A percentile compares a stretch with the other conserved stretches of the same genome.
Evolutionary conservation across 2,888 invertebrate species (phyloP).

Genomic region (Ephialtes manifestator): DNA sequence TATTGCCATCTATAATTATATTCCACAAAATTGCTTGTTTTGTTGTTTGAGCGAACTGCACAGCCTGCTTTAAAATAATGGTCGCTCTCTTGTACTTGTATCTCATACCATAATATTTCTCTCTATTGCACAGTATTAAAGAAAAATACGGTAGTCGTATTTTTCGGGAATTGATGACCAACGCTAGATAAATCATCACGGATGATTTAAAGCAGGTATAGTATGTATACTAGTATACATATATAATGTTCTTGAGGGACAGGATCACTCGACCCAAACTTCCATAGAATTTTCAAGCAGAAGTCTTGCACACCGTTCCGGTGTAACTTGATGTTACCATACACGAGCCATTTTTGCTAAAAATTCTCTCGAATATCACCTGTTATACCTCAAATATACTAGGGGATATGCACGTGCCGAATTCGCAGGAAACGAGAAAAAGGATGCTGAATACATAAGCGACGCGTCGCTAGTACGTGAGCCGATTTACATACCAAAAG

Average conservation of each 20-base stretch:
- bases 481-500: constrained; percentile 28
- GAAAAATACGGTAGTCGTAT: too few relatives aligned
- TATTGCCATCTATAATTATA: too few relatives aligned
- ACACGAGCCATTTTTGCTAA: background rate
- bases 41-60: too few relatives aligned
- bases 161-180: too few relatives aligned
- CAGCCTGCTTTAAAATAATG: too few relatives aligned
- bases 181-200: background rate
- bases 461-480: constrained; percentile 14
- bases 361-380: background rate
- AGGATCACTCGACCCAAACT: background rate
- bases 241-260: background rate
- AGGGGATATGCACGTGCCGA: constrained; percentile 24
- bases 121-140: too few relatives aligned
- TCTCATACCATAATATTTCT: too few relatives aligned
- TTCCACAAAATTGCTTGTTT: too few relatives aligned
- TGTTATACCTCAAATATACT: constrained; percentile 1
- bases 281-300: constrained; percentile 14
- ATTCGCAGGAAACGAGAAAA: constrained; percentile 9
- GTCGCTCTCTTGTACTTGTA: too few relatives aligned
- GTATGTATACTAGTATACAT: background rate
- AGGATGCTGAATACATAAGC: constrained; percentile 13
- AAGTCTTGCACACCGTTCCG: background rate
- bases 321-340: background rate
- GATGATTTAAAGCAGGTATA: background rate